Conservation (phyloP, 2,888 invertebrate genomes). For the Vannuccia rotundouncinata region DNA sequence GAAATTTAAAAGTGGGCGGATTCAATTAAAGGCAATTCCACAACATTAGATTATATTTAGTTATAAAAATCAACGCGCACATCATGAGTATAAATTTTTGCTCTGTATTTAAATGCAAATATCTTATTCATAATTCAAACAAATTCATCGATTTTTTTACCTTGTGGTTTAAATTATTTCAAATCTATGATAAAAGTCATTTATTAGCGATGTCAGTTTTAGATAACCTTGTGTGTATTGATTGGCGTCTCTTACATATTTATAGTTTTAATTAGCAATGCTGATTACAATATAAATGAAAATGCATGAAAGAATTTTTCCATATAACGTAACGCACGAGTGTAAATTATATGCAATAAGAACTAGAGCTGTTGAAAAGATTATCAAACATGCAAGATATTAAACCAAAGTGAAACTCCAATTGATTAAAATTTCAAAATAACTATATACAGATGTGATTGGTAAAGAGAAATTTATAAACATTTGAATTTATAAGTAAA, state of each 20-base stretch:
- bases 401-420: slow-evolving; percentile 19
- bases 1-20: not conserved
- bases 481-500: not conserved
- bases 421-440: not conserved
- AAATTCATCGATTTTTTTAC: no score
- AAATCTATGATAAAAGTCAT: no score
- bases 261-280: no score
- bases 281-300: not conserved
- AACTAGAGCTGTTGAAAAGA: slow-evolving; percentile 26
- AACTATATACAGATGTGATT: not conserved
- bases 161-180: no score
- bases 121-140: no score
- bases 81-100: not conserved
- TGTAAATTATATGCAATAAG: slow-evolving; percentile 19
- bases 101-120: not conserved
- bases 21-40: not conserved
- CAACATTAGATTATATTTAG: not conserved
- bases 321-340: slow-evolving; percentile 4
- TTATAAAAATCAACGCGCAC: not conserved
- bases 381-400: slow-evolving; percentile 15
- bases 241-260: no score
- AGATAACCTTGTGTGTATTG: no score
- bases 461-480: slow-evolving; percentile 1
- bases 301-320: slow-evolving; percentile 5
- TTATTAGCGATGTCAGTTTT: no score